phyloP scores from a whole-genome alignment of 1,140 invertebrate genomes.

The Lordiphosa mommai region DNA sequence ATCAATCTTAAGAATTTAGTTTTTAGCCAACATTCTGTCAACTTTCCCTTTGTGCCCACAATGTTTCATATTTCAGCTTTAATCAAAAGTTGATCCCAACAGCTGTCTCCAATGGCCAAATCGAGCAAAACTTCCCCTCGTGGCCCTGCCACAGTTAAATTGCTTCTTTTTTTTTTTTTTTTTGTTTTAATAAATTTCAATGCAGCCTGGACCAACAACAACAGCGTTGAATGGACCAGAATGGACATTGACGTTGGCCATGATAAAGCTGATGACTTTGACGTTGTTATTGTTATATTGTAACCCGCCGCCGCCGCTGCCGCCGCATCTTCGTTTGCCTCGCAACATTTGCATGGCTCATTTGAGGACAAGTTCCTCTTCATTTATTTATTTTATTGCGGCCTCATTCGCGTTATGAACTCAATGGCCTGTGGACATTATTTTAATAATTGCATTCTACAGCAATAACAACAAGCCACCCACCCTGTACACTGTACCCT shows the following conservation, averaged over 20 bases:
- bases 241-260: slow-evolving; percentile 14
- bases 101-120: slow-evolving; percentile 47
- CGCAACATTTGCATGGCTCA: slow-evolving; percentile 71
- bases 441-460: slow-evolving; percentile 71
- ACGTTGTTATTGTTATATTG: neutral
- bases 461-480: slow-evolving; percentile 13
- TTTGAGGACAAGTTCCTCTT: slow-evolving; percentile 75
- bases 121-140: slow-evolving; percentile 16
- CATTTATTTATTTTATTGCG: slow-evolving; percentile 80
- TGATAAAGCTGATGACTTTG: slow-evolving; percentile 21
- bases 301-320: neutral
- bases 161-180: slow-evolving; percentile 14
- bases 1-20: no score
- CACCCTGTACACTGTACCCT: no score
- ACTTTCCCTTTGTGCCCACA: neutral
- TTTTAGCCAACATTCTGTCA: neutral
- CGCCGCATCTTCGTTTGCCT: neutral
- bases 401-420: slow-evolving; percentile 79
- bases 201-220: slow-evolving; percentile 21
- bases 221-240: neutral
- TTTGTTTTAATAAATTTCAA: slow-evolving; percentile 64
- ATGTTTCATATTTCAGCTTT: slow-evolving; percentile 28
- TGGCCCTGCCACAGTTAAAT: neutral
- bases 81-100: slow-evolving; percentile 32
- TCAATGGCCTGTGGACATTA: slow-evolving; percentile 77